phyloP scores from a whole-genome alignment of 2,888 invertebrate species.

The Cephus sareptanus region DNA sequence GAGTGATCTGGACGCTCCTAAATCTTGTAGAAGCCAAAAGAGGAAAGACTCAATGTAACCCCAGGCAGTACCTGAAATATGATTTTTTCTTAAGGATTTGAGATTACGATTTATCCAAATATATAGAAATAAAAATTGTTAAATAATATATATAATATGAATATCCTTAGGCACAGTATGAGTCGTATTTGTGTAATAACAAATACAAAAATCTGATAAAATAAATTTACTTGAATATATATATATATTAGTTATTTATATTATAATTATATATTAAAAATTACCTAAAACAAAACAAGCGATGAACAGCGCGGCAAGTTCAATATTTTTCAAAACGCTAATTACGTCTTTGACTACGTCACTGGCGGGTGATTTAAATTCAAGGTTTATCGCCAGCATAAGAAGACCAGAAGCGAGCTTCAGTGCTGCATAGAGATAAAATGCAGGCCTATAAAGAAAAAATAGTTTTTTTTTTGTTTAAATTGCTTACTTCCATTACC shows the following conservation, averaged over 20 bases:
- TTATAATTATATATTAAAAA: conserved; percentile 23
- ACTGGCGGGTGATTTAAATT: conserved; percentile 80
- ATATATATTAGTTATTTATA: background rate
- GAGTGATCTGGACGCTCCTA: conserved; percentile 79
- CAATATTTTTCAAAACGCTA: conserved; percentile 75
- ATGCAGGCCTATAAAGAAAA: conserved; percentile 74
- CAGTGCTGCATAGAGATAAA: conserved; percentile 78
- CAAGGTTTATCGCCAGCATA: conserved; percentile 79
- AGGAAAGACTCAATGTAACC: conserved; percentile 86
- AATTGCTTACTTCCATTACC: background rate
- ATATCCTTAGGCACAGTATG: too few relatives aligned
- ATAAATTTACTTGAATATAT: background rate
- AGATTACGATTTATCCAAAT: too few relatives aligned
- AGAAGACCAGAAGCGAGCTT: conserved; percentile 76
- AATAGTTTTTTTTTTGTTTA: conserved; percentile 7
- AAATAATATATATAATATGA: too few relatives aligned
- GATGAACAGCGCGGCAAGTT: conserved; percentile 78
- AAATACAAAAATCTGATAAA: background rate
- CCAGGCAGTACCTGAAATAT: conserved; percentile 78
- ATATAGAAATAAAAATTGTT: too few relatives aligned
- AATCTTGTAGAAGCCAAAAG: conserved; percentile 83
- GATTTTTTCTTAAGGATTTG: background rate
- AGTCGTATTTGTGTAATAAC: too few relatives aligned
- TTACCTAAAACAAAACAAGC: conserved; percentile 80
- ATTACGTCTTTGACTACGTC: conserved; percentile 78